These are phyloP conservation scores for Triplophysa yarkandensis DNA, from an alignment of 2,797 vertebrate genomes.

Conservation along the genomic window DNA sequence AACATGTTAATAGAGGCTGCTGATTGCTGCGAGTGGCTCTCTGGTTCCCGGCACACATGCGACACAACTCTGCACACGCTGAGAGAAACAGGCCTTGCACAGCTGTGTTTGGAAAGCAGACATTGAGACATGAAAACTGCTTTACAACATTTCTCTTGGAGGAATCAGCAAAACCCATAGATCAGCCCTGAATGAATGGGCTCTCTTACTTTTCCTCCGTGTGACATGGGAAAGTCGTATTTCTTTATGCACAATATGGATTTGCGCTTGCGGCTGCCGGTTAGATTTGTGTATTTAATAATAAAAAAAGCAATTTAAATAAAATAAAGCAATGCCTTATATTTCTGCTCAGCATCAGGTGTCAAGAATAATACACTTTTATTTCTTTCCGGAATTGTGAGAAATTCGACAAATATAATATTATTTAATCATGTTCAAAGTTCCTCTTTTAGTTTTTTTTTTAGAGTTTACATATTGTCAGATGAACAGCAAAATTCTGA, in stretches of 20 bases:
- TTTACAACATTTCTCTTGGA: slow-evolving; percentile 78
- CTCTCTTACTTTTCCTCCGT: slow-evolving; percentile 37
- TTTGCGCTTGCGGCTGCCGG: slow-evolving; percentile 9
- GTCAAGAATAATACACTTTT: not conserved
- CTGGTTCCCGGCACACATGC: slow-evolving; percentile 64
- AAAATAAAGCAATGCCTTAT: not conserved
- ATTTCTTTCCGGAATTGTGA: not conserved
- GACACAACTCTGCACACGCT: slow-evolving; percentile 66
- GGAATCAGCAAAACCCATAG: slow-evolving; percentile 53
- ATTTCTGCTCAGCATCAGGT: not conserved
- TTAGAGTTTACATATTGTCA: not conserved
- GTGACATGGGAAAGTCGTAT: slow-evolving; percentile 50
- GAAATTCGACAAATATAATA: not conserved
- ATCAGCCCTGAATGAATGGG: slow-evolving; percentile 46
- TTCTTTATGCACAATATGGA: slow-evolving; percentile 47
- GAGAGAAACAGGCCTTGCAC: slow-evolving; percentile 56
- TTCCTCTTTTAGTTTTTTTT: not conserved
- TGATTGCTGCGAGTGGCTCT: slow-evolving; percentile 74
- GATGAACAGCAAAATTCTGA: not conserved
- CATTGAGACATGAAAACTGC: slow-evolving; percentile 69
- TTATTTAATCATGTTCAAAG: not conserved
- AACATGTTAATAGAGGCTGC: slow-evolving; percentile 76
- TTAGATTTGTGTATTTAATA: slow-evolving; percentile 27
- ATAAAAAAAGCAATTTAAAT: not conserved
- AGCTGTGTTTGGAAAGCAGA: slow-evolving; percentile 74